Conservation (phyloP, 2,113 vertebrate species). For the Neopipo cinnamomea region DNA sequence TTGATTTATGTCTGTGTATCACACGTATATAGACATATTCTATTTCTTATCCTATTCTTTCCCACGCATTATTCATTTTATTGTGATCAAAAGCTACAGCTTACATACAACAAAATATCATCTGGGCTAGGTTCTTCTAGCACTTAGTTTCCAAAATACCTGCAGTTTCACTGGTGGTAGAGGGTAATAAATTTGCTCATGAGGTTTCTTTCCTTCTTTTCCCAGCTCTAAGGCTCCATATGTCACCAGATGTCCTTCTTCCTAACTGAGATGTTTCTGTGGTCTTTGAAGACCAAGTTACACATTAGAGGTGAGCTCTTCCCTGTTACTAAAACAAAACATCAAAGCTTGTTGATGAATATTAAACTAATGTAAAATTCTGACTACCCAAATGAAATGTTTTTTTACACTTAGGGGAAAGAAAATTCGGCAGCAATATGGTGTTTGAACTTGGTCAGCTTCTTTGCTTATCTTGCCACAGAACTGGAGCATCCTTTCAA, state of each 20-base stretch:
- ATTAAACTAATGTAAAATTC: neutral
- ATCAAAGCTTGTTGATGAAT: neutral
- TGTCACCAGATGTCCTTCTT: constrained; percentile 91
- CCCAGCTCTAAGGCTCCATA: constrained; percentile 68
- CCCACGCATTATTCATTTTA: neutral
- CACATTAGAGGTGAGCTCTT: constrained; percentile 78
- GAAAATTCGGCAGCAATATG: neutral
- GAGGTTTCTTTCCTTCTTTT: constrained; percentile 58
- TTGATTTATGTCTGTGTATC: neutral
- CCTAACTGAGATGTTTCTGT: constrained; percentile 92
- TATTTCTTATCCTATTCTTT: neutral
- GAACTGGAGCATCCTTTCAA: neutral
- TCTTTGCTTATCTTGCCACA: neutral
- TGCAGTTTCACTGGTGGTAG: constrained; percentile 12
- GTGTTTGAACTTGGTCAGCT: neutral
- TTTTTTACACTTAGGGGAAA: neutral
- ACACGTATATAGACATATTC: neutral
- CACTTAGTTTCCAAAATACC: neutral
- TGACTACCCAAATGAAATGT: neutral
- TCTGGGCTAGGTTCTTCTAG: neutral
- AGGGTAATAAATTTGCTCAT: constrained; percentile 54
- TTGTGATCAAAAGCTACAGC: fast-evolving
- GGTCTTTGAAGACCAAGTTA: constrained; percentile 91
- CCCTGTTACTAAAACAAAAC: neutral
- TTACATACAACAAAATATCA: neutral